Evolutionary conservation across 92 coral and sea anemone species (phyloP).

Genomic region (Actinostola sp.): DNA sequence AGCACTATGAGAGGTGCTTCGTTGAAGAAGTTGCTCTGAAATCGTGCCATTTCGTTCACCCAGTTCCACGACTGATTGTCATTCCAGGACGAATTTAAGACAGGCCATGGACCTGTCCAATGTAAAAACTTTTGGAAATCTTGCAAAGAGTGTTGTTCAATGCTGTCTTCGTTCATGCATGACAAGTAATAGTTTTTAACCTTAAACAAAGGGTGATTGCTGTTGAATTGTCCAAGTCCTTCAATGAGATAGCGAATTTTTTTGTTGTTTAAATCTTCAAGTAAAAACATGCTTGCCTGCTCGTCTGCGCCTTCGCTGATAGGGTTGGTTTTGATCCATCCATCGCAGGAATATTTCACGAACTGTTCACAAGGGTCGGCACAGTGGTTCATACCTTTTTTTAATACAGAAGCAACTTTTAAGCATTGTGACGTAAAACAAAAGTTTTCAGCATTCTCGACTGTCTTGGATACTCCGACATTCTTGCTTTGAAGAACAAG

Average conservation of each 20-base stretch:
- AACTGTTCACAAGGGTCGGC: conserved; percentile 49
- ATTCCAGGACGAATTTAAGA: conserved; percentile 17
- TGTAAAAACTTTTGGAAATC: conserved; percentile 15
- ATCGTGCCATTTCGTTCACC: conserved; percentile 10
- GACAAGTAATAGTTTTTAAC: conserved; percentile 43
- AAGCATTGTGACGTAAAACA: conserved; percentile 65
- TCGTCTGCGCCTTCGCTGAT: conserved; percentile 45
- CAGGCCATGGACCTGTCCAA: conserved; percentile 51
- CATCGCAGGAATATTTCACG: conserved; percentile 53
- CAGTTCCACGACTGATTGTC: conserved; percentile 34
- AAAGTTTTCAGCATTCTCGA: not conserved
- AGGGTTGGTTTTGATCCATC: conserved; percentile 52
- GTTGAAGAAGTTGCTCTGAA: not conserved
- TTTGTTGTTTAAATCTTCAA: conserved; percentile 18
- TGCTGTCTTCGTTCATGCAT: conserved; percentile 49
- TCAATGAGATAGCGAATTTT: conserved; percentile 50
- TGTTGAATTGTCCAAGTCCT: not conserved
- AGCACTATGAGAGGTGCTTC: not conserved
- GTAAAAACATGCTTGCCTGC: conserved; percentile 14
- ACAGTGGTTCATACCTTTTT: conserved; percentile 40
- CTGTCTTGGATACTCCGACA: no score
- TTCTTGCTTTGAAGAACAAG: conserved; percentile 2
- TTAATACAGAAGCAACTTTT: conserved; percentile 37
- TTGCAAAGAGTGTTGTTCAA: conserved; percentile 32
- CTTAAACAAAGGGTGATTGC: conserved; percentile 20